Base-by-base conservation (phyloP, 2,888 invertebrate genomes). In the Dryobota labecula region DNA sequence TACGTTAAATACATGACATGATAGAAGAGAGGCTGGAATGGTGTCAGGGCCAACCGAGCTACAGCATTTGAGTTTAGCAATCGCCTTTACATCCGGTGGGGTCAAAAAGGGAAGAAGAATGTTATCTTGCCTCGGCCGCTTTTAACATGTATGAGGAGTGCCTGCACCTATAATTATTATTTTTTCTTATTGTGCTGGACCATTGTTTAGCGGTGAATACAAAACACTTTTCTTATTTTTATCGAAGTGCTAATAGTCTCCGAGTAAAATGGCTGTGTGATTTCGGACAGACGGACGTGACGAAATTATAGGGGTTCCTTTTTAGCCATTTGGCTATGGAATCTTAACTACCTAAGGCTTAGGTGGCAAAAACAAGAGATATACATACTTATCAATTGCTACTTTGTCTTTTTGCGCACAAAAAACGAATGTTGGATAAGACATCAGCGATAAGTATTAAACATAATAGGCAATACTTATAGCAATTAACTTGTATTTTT, bases 401-500 rank as follows among this genome's bases (percentile, higher is more conserved):
- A 20, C 6, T 41, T 47, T 38, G n/a, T 43, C 24, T 24, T 7
- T n/a, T 18, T 36, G 18, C 3, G 2, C 38, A 47, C 3, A 64
- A 69, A 65, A 33, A 51, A 45, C 13, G 0, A n/a, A 43, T 64
- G 15, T 2, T 38, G 24, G 24, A 53, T 45, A 49, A 51, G n/a
- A 49, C 45, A 18, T 20, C 30, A 56, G 27, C 38, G 36, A 38
- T 24, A 15, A 63, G 38, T 49, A 74, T 66, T 11, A 56, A 38
- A 61, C 30, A 63, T 49, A 9, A 68, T 68, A 36, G 3, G 6
- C 1, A n/a, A n/a, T n/a, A 38, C 36, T 20, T 69, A 36, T 33
- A n/a, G 18, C 20, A 51, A 78, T 57, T 51, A 77, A 33, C 27
- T 38, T 13, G 11, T 41, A 13, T 36, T 13, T 60, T 49, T 57